Base-by-base conservation (phyloP, 35 echinoderm and acorn worm species). In the Ptychodera flava region DNA sequence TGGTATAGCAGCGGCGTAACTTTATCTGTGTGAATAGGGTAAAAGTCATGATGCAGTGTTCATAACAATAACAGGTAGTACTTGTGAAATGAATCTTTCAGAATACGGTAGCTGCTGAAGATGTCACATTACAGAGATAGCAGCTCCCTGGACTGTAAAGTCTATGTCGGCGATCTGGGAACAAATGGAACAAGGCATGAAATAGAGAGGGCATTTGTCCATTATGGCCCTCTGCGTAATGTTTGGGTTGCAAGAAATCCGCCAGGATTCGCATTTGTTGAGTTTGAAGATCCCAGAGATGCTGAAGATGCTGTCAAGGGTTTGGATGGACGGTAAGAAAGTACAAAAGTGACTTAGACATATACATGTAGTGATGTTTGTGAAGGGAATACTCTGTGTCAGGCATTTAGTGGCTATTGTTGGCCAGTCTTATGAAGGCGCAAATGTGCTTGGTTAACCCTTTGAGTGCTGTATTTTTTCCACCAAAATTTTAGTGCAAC, bases 231-330 rank as follows among this genome's bases (percentile, higher is more conserved):
- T 34, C 81, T 95, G 33, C 80, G 85, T 78, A 92, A 95, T 76
- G 93, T 95, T 1, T 95, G 93, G 93, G 90, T 95, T 0, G 93
- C 93, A 16, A 77, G 93, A 78, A 95, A 95, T 52, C 93, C 93
- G 22, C 83, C 93, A 31, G 93, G 93, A 22, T 95, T 95, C 53
- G 93, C 93, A 16, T 95, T 95, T 83, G 86, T 95, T 22, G 88
- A 92, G 85, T 95, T 80, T 87, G 88, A 92, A 79, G 93, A 95
- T 87, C 32, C 81, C 12, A 83, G 84, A 14, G 93, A 95, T 85
- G 93, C 93, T 22, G 37, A 86, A 16, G 90, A 95, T 88, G 83
- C 93, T 1, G 93, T 95, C 1, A 83, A 84, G 33, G 76, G 80
- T 14, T 76, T 95, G 29, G 91, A 95, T 82, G 81, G 87, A 33